phyloP scores from a whole-genome alignment of 2,797 vertebrate genomes.

The Aphelocoma californica region DNA sequence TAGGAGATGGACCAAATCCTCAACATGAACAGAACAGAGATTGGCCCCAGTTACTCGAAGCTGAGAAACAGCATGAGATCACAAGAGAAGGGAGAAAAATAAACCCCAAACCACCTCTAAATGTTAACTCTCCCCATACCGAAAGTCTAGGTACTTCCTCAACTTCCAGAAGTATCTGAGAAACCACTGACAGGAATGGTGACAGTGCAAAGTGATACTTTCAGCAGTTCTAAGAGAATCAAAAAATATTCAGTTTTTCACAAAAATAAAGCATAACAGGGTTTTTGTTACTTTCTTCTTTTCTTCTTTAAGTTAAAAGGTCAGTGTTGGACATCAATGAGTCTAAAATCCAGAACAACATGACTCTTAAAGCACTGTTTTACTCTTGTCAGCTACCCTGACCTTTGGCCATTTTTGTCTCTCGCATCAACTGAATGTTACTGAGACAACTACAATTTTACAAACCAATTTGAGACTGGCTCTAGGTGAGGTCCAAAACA shows the following conservation, averaged over 20 bases:
- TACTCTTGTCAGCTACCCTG: not conserved
- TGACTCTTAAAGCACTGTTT: not conserved
- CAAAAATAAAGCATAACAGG: not conserved
- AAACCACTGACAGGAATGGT: not conserved
- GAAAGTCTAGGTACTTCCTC: not conserved
- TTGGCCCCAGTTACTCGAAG: not conserved
- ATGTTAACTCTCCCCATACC: not conserved
- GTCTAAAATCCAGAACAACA: not conserved
- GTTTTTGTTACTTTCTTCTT: not conserved
- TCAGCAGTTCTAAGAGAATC: not conserved
- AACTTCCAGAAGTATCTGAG: not conserved
- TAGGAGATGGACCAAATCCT: not conserved
- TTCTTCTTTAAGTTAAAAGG: not conserved
- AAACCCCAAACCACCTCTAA: not conserved
- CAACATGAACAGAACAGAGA: accelerated
- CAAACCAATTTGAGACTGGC: not conserved
- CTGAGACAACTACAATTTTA: not conserved
- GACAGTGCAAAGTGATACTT: not conserved
- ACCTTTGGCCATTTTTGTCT: slow-evolving; percentile 5
- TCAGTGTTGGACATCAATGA: not conserved
- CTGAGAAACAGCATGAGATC: not conserved
- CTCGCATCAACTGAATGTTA: not conserved
- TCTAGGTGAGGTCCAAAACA: not conserved
- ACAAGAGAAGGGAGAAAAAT: not conserved
- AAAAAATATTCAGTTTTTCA: not conserved